phyloP scores from a whole-genome alignment of 2,797 vertebrate species.

The Pitangus sulphuratus region DNA sequence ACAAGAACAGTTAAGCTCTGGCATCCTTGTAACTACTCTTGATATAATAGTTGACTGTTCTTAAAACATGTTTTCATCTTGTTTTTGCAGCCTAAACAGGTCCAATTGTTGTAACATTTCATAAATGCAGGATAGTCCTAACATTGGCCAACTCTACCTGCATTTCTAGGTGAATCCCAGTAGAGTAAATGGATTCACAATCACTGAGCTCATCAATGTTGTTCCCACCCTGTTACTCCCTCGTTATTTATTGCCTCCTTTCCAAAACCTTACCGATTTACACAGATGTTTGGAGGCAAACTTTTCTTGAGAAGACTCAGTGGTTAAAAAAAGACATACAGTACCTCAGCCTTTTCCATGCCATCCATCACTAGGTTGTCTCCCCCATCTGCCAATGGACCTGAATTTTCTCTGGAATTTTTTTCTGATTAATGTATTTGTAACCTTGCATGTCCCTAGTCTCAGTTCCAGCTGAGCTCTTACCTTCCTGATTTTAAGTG shows the following conservation, averaged over 20 bases:
- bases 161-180: not conserved
- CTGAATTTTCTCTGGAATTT: not conserved
- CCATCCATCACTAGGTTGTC: not conserved
- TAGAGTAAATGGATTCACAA: not conserved
- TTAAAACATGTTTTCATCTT: not conserved
- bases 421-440: not conserved
- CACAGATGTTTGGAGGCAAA: not conserved
- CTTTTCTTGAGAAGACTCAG: not conserved
- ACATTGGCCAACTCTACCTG: not conserved
- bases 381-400: rapidly evolving
- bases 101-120: not conserved
- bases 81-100: not conserved
- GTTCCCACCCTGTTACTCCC: not conserved
- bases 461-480: not conserved
- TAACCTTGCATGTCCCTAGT: not conserved
- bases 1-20: not conserved
- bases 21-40: not conserved
- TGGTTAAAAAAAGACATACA: not conserved
- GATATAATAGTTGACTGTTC: not conserved
- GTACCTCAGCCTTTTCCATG: not conserved
- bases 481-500: not conserved
- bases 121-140: not conserved
- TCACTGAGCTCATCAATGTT: not conserved
- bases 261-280: not conserved
- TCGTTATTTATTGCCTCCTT: not conserved